Evolutionary conservation across 1,140 invertebrate species (phyloP).

Genomic region (Tetramorium alpestre): DNA sequence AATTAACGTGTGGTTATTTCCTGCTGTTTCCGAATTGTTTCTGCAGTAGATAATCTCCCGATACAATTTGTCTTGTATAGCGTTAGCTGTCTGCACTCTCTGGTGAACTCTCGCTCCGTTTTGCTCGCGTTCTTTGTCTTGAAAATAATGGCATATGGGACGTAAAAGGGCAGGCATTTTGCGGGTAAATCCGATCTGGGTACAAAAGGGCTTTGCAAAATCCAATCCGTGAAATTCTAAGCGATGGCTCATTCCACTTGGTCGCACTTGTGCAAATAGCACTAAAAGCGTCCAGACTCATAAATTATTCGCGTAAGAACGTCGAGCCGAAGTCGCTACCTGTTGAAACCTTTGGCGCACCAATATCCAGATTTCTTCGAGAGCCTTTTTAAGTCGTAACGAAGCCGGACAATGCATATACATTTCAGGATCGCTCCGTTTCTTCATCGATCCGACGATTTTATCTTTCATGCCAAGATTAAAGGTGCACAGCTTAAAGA

Average conservation of each 20-base stretch:
- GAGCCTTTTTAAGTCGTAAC: conserved; percentile 44
- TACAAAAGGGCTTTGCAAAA: conserved; percentile 23
- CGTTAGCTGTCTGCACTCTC: background rate
- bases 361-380: conserved; percentile 41
- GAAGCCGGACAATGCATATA: conserved; percentile 59
- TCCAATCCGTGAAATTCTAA: conserved; percentile 47
- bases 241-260: conserved; percentile 6
- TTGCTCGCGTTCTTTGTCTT: background rate
- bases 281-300: conserved; percentile 40
- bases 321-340: conserved; percentile 51
- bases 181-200: conserved; percentile 21
- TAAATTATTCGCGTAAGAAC: conserved; percentile 59
- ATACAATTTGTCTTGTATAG: background rate
- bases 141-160: conserved; percentile 1
- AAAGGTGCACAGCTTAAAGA: conserved; percentile 1
- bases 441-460: conserved; percentile 51
- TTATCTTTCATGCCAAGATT: conserved; percentile 28
- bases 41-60: background rate
- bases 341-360: conserved; percentile 54
- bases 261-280: conserved; percentile 49
- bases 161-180: conserved; percentile 4
- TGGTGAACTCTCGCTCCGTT: background rate
- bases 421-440: conserved; percentile 25
- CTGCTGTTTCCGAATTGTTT: background rate
- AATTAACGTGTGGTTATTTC: background rate